Base-by-base conservation (phyloP, 2,888 invertebrate species). In the Chironomus riparius region DNA sequence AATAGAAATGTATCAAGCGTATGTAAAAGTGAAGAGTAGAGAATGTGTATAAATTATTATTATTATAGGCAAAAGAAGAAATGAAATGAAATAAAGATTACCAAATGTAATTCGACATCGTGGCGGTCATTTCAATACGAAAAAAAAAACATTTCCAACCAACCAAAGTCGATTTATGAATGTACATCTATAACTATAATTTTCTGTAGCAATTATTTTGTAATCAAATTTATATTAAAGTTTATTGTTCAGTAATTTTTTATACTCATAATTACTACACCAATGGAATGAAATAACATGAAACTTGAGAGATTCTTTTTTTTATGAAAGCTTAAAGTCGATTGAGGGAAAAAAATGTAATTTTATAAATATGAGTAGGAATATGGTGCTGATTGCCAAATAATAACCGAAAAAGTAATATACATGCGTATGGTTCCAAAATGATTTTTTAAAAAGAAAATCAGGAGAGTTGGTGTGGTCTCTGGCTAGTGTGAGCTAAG, bases 191-290 rank as follows among this genome's bases (percentile, higher is more conserved):
- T 56, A 56, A 56, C 22, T 65, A 65, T 65, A 65, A 65, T 65
- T 62, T 62, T 75, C 68, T 68, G 48, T 24, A 48, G 68, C 74
- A 75, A 75, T 75, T 75, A 75, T 75, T 75, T 75, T 68, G 68
- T 68, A 75, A 75, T 75, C 74, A 75, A 75, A 75, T 56, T 21
- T 68, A 75, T 47, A 75, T 75, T 75, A 75, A 68, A 50, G 22
- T 75, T 65, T 62, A 75, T 75, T 75, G 74, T 56, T 68, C 18
- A 28, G 74, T 68, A 68, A 75, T 68, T 75, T 73, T 75, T 75
- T 75, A 75, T 75, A 48, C 50, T 22, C 24, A 24, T 75, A 75
- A 75, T 75, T 68, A 62, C 50, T 21, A 68, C 68, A 22, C 13
- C 38, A 10, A 38, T 38, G 38, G 38, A 38, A 38, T 38, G 38